Evolutionary conservation across 2,113 vertebrate genomes (phyloP).

Genomic region (Todiramphus chloris): DNA sequence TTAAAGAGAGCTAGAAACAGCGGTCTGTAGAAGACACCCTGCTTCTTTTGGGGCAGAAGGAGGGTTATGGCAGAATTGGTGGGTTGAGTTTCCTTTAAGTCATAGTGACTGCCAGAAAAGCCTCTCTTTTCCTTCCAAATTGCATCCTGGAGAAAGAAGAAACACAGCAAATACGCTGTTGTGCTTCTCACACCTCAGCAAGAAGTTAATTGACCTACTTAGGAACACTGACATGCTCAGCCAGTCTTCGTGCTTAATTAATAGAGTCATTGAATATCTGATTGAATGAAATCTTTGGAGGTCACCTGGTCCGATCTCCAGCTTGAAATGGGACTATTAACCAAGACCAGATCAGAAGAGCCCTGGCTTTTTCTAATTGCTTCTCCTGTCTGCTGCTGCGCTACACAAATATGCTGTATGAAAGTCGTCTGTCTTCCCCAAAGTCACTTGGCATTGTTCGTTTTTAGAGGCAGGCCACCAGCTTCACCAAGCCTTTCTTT

Average conservation of each 20-base stretch:
- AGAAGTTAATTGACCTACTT: neutral
- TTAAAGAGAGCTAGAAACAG: neutral
- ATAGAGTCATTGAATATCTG: neutral
- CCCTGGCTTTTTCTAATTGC: neutral
- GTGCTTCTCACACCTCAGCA: neutral
- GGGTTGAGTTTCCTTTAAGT: neutral
- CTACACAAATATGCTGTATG: neutral
- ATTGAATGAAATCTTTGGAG: neutral
- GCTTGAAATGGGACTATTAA: neutral
- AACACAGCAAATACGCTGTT: accelerated
- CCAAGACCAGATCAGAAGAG: neutral
- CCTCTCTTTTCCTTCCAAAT: neutral
- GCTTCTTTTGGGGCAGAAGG: neutral
- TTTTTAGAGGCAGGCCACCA: neutral
- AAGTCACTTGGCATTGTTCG: neutral
- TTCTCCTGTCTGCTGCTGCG: neutral
- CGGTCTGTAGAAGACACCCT: neutral
- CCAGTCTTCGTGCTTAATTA: neutral
- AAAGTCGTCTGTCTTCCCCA: neutral
- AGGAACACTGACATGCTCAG: neutral
- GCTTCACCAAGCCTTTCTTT: neutral
- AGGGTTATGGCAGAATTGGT: neutral
- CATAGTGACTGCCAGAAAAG: neutral
- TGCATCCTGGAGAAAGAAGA: neutral
- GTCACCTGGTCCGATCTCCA: neutral